Evolutionary conservation across 2,797 vertebrate species (phyloP), one percentile per base, ranked within the genome.

Genomic region (Rhynchonycteris naso): DNA sequence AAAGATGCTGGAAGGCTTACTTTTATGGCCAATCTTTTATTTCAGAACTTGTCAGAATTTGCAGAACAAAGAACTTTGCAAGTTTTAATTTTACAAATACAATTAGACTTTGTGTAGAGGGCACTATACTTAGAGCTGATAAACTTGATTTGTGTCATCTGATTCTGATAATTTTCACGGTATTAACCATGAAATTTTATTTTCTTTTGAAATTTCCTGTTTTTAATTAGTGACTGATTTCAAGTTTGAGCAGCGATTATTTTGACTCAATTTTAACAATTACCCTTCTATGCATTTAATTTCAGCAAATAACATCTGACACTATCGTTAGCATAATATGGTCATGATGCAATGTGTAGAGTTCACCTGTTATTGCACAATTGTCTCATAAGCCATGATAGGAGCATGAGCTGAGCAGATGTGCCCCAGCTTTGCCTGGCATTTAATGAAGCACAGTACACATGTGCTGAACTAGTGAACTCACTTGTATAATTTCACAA

Each of bases 401-500:
- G 85, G 75, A 88, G 59, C 92, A 28, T 56, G 43, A 93, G 92
- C 30, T 21, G 12, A 95, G 50, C 96, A 96, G 94, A 97, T 97
- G 95, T 78, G 59, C n/a, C 72, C 65, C 54, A 61, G 87, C 22
- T 61, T 47, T 66, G 95, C 63, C 85, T 91, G 66, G 81, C 88
- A 83, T 88, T 94, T 90, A 93, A 96, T 71, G 75, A 88, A 85
- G 56, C 90, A 68, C 50, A 63, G 78, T 10, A 94, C 66, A 76
- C 82, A 74, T n/a, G 63, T 88, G 93, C 86, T 86, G 74, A 96
- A 87, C 88, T 78, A 58, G 66, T 92, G 95, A 96, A 93, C 88
- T 96, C 93, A 86, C 83, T 92, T 93, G 71, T 93, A 89, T 91
- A 90, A 96, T 76, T 95, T 91, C 74, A 96, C 76, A 69, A 22